These are phyloP conservation scores for Bombylius major DNA, from an alignment of 2,888 invertebrate genomes.

Conservation along the genomic window DNA sequence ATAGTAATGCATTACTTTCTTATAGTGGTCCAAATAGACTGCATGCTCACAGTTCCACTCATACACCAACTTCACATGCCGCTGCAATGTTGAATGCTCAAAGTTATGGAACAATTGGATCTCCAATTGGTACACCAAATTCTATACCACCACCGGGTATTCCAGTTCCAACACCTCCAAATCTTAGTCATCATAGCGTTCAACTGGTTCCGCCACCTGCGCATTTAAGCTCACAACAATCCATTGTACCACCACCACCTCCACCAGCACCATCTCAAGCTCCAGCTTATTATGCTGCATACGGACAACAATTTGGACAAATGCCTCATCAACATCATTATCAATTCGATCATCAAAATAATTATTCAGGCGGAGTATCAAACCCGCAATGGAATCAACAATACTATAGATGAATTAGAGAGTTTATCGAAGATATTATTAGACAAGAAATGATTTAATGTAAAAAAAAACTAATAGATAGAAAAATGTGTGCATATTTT, in stretches of 20 bases:
- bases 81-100: neutral
- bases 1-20: constrained; percentile 6
- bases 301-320: constrained; percentile 11
- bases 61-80: neutral
- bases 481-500: neutral
- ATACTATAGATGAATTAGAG: constrained; percentile 16
- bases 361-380: neutral
- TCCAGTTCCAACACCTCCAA: constrained; percentile 7
- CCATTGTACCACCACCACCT: constrained; percentile 41
- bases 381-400: constrained; percentile 15
- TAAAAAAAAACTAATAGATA: neutral
- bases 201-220: neutral
- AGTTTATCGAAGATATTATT: constrained; percentile 14
- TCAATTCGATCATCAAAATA: constrained; percentile 8
- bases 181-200: neutral
- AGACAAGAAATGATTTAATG: constrained; percentile 12
- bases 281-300: constrained; percentile 26
- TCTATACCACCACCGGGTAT: constrained; percentile 3
- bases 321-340: constrained; percentile 5
- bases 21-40: neutral
- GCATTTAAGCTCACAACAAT: constrained; percentile 8
- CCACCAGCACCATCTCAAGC: constrained; percentile 27
- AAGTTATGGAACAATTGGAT: neutral
- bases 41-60: neutral
- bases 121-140: neutral